phyloP scores from a whole-genome alignment of 2,888 invertebrate genomes.

The Drosophila yooni region DNA sequence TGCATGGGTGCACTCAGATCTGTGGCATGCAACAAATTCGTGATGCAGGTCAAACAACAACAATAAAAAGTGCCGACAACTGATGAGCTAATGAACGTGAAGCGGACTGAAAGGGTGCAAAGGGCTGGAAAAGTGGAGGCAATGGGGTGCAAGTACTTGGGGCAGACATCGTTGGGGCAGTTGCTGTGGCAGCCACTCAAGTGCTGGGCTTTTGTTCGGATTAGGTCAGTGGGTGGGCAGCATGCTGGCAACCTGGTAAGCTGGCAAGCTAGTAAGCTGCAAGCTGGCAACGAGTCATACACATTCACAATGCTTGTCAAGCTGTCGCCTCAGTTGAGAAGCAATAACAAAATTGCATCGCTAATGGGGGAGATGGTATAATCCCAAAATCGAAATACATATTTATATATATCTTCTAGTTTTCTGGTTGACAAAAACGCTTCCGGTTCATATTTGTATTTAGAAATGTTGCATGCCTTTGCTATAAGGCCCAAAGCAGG shows the following conservation, averaged over 20 bases:
- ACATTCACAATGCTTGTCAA: conserved; percentile 7
- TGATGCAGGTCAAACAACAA: conserved; percentile 15
- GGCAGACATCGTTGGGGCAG: neutral
- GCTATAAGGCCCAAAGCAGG: neutral
- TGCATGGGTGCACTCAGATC: neutral
- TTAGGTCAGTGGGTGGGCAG: conserved; percentile 30
- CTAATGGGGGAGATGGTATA: neutral
- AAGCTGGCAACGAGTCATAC: neutral
- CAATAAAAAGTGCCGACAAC: conserved; percentile 10
- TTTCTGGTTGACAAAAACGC: neutral
- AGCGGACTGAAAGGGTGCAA: neutral
- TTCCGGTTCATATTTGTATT: neutral
- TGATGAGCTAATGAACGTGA: conserved; percentile 31
- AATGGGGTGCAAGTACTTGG: neutral
- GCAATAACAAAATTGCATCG: neutral
- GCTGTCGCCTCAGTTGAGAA: neutral
- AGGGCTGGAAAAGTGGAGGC: neutral
- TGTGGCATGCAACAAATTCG: conserved; percentile 33
- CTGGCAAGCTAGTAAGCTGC: neutral
- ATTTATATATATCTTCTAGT: neutral
- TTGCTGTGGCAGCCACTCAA: conserved; percentile 36
- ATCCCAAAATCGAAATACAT: neutral
- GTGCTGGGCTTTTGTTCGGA: conserved; percentile 28
- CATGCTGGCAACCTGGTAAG: neutral
- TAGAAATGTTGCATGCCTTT: neutral